Percentiles rank a stretch among this genome's conserved stretches.
Evolutionary conservation across 1,140 invertebrate genomes (phyloP).

Genomic region (Aphelinus atriplicis): DNA sequence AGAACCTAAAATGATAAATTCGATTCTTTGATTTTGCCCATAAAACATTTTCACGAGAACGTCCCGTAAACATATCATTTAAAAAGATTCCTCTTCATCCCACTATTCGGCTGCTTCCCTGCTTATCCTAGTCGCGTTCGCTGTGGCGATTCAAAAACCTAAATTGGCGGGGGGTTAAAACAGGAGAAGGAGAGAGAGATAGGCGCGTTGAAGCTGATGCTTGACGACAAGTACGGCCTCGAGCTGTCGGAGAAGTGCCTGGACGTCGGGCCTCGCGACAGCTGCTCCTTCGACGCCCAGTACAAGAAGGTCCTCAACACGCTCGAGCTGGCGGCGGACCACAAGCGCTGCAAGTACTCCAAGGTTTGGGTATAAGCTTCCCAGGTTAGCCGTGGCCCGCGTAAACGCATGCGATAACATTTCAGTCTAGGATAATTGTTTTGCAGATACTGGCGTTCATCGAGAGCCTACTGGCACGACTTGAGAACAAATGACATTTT

Average conservation of each 20-base stretch:
- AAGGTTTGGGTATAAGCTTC: neutral
- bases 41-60: neutral
- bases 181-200: conserved; percentile 18
- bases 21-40: neutral
- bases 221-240: neutral
- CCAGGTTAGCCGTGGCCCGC: too few relatives aligned
- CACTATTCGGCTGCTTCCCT: neutral
- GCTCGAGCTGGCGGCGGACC: neutral
- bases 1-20: too few relatives aligned
- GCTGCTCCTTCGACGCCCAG: neutral
- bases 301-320: conserved; percentile 11
- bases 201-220: neutral
- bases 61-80: neutral
- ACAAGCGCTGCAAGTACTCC: conserved; percentile 2
- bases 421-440: too few relatives aligned
- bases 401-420: too few relatives aligned
- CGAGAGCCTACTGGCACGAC: too few relatives aligned
- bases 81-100: neutral
- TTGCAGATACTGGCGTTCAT: too few relatives aligned
- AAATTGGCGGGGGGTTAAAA: neutral
- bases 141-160: neutral
- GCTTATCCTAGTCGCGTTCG: too few relatives aligned
- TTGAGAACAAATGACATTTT: too few relatives aligned
- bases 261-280: neutral
- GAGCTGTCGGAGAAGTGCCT: neutral